These are phyloP conservation scores for Automeris io DNA, from an alignment of 2,888 invertebrate genomes.

Conservation along the genomic window DNA sequence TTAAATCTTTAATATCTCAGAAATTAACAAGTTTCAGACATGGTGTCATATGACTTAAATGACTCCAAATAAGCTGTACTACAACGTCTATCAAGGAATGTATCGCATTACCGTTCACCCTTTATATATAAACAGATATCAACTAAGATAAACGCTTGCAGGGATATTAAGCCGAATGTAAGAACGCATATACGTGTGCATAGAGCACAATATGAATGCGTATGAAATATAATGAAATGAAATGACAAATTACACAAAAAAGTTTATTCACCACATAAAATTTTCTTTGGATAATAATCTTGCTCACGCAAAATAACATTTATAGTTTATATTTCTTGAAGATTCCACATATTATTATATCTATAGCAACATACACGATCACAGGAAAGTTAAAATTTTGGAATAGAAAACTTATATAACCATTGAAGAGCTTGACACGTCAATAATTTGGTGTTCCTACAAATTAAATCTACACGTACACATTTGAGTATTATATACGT, in stretches of 20 bases:
- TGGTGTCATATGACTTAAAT: too few species aligned
- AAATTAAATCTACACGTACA: slow-evolving; percentile 50
- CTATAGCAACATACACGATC: slow-evolving; percentile 68
- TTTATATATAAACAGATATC: too few species aligned
- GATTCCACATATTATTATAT: slow-evolving; percentile 58
- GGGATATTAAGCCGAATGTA: too few species aligned
- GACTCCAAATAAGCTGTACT: too few species aligned
- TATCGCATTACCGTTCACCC: too few species aligned
- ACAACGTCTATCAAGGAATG: too few species aligned
- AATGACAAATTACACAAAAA: slow-evolving; percentile 65
- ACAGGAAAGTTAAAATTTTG: slow-evolving; percentile 72
- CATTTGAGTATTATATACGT: slow-evolving; percentile 50
- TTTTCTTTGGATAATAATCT: slow-evolving; percentile 57
- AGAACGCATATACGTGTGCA: not conserved
- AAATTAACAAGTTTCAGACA: too few species aligned
- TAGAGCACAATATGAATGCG: not conserved
- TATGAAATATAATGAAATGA: slow-evolving; percentile 15
- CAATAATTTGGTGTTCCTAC: slow-evolving; percentile 57
- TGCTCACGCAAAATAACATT: slow-evolving; percentile 72
- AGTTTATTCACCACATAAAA: slow-evolving; percentile 75
- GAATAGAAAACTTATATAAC: slow-evolving; percentile 69
- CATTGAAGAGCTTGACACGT: slow-evolving; percentile 48
- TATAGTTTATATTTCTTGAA: slow-evolving; percentile 60
- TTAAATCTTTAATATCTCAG: too few species aligned
- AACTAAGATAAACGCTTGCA: too few species aligned